Conservation (phyloP, 2,888 invertebrate species). For the Leptogaster cylindrica region DNA sequence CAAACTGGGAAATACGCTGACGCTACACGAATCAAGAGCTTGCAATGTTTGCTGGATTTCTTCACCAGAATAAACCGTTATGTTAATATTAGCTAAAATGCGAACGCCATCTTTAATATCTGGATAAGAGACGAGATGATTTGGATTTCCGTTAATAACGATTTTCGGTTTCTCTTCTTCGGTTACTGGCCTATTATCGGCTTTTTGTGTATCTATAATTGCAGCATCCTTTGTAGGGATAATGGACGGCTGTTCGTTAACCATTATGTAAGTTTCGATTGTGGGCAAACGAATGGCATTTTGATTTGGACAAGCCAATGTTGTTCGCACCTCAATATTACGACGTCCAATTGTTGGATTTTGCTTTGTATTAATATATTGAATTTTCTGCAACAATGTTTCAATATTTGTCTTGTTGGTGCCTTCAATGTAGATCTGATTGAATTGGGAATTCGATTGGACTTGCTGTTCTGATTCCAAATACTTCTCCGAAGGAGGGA, state of each 20-base stretch:
- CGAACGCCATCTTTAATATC: slow-evolving; percentile 72
- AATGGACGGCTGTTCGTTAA: slow-evolving; percentile 53
- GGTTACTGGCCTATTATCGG: not conserved
- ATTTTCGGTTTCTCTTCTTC: slow-evolving; percentile 48
- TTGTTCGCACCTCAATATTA: slow-evolving; percentile 65
- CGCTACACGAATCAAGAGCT: slow-evolving; percentile 89
- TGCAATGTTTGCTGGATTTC: slow-evolving; percentile 61
- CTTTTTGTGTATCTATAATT: slow-evolving; percentile 25
- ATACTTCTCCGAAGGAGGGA: slow-evolving; percentile 71
- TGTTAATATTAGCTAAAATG: slow-evolving; percentile 85
- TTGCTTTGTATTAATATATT: slow-evolving; percentile 89
- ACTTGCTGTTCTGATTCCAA: slow-evolving; percentile 81
- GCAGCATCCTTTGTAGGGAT: slow-evolving; percentile 8
- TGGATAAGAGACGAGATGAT: slow-evolving; percentile 60
- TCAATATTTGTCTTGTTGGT: slow-evolving; percentile 90
- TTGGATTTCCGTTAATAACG: slow-evolving; percentile 54
- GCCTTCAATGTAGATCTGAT: slow-evolving; percentile 90
- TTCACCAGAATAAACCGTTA: slow-evolving; percentile 66
- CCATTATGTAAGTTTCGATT: slow-evolving; percentile 61
- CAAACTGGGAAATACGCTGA: slow-evolving; percentile 92
- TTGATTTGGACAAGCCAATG: slow-evolving; percentile 59
- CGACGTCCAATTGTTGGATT: slow-evolving; percentile 95
- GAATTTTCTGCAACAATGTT: slow-evolving; percentile 81
- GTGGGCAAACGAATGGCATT: slow-evolving; percentile 58
- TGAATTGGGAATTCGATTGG: slow-evolving; percentile 67